These are phyloP conservation scores for Papilio polytes DNA, from an alignment of 1,140 invertebrate genomes.

Conservation along the genomic window DNA sequence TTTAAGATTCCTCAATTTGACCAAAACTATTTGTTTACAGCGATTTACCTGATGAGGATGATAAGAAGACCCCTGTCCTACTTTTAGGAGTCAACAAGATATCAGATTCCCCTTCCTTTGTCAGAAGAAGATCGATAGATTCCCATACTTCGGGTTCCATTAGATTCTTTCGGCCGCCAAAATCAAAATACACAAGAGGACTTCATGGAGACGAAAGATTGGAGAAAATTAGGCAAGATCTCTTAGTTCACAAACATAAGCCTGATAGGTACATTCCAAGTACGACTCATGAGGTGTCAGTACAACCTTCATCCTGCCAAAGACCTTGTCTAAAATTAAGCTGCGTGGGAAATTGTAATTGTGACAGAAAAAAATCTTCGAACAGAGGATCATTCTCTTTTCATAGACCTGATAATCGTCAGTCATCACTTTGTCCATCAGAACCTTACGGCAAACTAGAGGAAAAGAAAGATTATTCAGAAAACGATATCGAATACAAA, in stretches of 20 bases:
- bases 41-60: constrained; percentile 78
- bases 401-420: constrained; percentile 67
- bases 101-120: constrained; percentile 73
- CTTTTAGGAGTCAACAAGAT: constrained; percentile 79
- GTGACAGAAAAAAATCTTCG: constrained; percentile 67
- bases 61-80: constrained; percentile 78
- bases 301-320: constrained; percentile 59
- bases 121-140: constrained; percentile 68
- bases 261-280: constrained; percentile 76
- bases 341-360: constrained; percentile 73
- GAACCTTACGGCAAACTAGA: constrained; percentile 59
- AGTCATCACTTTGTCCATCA: constrained; percentile 65
- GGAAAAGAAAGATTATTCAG: constrained; percentile 63
- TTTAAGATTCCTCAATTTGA: constrained; percentile 15
- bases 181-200: constrained; percentile 77
- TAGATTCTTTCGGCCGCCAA: constrained; percentile 75
- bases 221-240: constrained; percentile 77
- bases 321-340: constrained; percentile 64
- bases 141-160: constrained; percentile 70
- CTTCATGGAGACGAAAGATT: constrained; percentile 75
- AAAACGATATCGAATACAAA: constrained; percentile 78
- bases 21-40: constrained; percentile 64
- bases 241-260: constrained; percentile 75
- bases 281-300: constrained; percentile 59
- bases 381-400: constrained; percentile 76